These are phyloP conservation scores for Aphelocoma californica DNA, from an alignment of 2,797 vertebrate species.

Conservation along the genomic window DNA sequence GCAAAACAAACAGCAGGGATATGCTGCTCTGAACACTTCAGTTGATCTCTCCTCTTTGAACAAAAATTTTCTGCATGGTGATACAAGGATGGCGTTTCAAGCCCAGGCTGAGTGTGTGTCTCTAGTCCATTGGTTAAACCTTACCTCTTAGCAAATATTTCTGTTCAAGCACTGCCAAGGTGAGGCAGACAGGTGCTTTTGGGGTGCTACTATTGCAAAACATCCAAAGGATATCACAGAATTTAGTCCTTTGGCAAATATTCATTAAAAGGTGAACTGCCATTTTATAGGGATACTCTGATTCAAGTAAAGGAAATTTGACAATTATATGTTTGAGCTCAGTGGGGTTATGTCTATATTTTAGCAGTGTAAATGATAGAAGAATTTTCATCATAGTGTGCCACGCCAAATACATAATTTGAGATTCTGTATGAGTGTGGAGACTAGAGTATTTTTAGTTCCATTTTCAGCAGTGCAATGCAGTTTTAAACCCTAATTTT, in stretches of 20 bases:
- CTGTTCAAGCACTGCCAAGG: background rate
- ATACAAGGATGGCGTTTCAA: background rate
- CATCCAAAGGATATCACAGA: background rate
- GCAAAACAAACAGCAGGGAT: slow-evolving; percentile 18
- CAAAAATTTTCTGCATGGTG: background rate
- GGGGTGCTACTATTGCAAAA: background rate
- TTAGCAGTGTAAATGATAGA: background rate
- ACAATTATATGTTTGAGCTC: background rate
- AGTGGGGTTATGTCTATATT: background rate
- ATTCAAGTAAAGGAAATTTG: background rate
- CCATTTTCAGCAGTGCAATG: background rate
- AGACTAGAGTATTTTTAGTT: background rate
- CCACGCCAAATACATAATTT: background rate
- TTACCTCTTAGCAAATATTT: background rate
- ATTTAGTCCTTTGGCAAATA: background rate
- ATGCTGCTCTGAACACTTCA: background rate
- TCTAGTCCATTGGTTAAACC: background rate
- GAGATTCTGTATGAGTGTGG: background rate
- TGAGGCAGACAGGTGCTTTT: background rate
- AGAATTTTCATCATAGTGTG: background rate
- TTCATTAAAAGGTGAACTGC: background rate
- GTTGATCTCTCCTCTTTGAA: background rate
- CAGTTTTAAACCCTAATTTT: background rate
- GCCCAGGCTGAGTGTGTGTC: background rate
- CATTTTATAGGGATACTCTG: background rate